A percentile compares a stretch with the other conserved stretches of the same genome.
phyloP scores from a whole-genome alignment of 2,797 vertebrate species.

The Poeciliopsis paucimaculata region DNA sequence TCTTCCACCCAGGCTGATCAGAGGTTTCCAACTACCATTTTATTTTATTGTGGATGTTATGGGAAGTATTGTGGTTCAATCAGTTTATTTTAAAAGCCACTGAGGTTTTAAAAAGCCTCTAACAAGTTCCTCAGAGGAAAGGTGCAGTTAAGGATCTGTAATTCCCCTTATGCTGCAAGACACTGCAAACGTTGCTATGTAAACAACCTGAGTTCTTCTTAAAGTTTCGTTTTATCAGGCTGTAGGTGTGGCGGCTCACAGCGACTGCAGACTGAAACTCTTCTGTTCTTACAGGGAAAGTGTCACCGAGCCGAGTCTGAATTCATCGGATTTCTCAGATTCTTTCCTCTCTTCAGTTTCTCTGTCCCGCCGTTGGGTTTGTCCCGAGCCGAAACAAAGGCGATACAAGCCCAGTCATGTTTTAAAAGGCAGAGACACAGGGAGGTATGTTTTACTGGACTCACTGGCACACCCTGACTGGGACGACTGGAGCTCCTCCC shows the following conservation, averaged over 20 bases:
- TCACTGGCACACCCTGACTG: slow-evolving; percentile 51
- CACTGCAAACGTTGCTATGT: neutral
- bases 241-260: neutral
- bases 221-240: neutral
- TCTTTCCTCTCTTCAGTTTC: slow-evolving; percentile 8
- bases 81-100: neutral
- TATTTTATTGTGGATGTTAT: neutral
- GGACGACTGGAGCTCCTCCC: neutral
- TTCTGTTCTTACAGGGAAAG: neutral
- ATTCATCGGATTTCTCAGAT: slow-evolving; percentile 15
- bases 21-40: neutral
- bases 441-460: slow-evolving; percentile 54
- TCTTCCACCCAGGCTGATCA: neutral
- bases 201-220: neutral
- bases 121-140: neutral
- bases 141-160: neutral
- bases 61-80: neutral
- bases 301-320: neutral
- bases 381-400: slow-evolving; percentile 16
- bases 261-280: neutral
- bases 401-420: slow-evolving; percentile 66
- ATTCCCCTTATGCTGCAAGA: neutral
- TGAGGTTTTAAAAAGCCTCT: neutral
- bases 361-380: slow-evolving; percentile 3
- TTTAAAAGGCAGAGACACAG: slow-evolving; percentile 42